Conservation (phyloP, 2,888 invertebrate species). For the Leptinotarsa haldemani region DNA sequence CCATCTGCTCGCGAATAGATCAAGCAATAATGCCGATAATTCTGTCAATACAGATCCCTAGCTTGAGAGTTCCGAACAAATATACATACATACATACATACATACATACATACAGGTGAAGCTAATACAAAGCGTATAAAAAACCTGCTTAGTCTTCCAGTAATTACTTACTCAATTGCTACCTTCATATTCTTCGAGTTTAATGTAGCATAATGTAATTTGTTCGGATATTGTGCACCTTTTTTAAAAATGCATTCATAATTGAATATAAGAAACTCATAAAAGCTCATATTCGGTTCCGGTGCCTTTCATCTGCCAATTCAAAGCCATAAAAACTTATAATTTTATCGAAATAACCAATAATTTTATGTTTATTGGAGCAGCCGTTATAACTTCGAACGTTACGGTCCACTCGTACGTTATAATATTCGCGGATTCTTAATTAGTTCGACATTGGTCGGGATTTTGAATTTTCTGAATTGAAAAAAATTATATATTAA, state of each 20-base stretch:
- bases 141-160: too few species aligned
- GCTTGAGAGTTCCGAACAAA: too few species aligned
- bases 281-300: not conserved
- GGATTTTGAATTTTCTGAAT: conserved; percentile 3
- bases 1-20: too few species aligned
- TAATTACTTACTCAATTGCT: too few species aligned
- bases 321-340: not conserved
- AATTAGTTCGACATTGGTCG: conserved; percentile 3
- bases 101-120: too few species aligned
- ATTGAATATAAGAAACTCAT: not conserved
- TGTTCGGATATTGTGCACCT: not conserved
- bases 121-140: too few species aligned
- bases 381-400: not conserved
- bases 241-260: not conserved
- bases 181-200: too few species aligned
- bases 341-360: conserved; percentile 13
- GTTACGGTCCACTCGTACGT: not conserved
- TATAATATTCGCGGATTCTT: not conserved
- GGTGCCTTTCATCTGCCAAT: conserved; percentile 7
- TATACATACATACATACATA: too few species aligned
- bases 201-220: too few species aligned
- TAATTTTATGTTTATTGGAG: not conserved
- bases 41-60: too few species aligned
- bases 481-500: not conserved
- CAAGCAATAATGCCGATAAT: too few species aligned